Evolutionary conservation across 2,888 invertebrate genomes (phyloP), one percentile per base, ranked within the genome.

Genomic region (Lasius fuliginosus): DNA sequence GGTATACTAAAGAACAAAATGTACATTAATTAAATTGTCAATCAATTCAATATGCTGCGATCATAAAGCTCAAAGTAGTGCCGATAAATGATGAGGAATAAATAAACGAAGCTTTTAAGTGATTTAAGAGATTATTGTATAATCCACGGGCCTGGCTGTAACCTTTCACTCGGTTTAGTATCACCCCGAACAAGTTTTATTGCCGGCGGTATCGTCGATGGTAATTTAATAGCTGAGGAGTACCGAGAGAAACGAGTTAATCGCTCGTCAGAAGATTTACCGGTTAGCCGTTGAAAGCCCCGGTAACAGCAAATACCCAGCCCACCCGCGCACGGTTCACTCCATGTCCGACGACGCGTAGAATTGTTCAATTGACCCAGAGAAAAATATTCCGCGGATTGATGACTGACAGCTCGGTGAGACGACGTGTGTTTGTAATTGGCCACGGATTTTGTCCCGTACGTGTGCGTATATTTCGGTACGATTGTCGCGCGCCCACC

Each of bases 211-310:
- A 75, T 84, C 82, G 84, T 56, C 82, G 82, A 84, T 84, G 82
- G 82, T 74, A 76, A 84, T 84, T 84, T 82, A 83, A 85, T 85
- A 76, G 85, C 64, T 83, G 81, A 83, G 76, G 75, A 83, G 83
- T 68, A 71, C 65, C 83, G 71, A 77, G 67, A 81, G 67, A 73
- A 85, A 65, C 71, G 82, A 82, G 82, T 84, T 87, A 84, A 88
- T 88, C 85, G 86, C 58, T 79, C 75, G 71, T 85, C 83, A 60
- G 74, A 73, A 81, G 85, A 85, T 84, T 73, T 76, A 82, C 64
- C 58, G 62, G 69, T 64, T 83, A 67, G 30, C 58, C 60, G 75
- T 56, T 56, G 81, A 82, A 85, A 82, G 62, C 77, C 42, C 75
- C 42, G 42, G 56, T 46, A 84, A 49, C 58, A 1, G 69, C 74